phyloP scores from a whole-genome alignment of 1,140 invertebrate species.

The Trinorchestia longiramus region DNA sequence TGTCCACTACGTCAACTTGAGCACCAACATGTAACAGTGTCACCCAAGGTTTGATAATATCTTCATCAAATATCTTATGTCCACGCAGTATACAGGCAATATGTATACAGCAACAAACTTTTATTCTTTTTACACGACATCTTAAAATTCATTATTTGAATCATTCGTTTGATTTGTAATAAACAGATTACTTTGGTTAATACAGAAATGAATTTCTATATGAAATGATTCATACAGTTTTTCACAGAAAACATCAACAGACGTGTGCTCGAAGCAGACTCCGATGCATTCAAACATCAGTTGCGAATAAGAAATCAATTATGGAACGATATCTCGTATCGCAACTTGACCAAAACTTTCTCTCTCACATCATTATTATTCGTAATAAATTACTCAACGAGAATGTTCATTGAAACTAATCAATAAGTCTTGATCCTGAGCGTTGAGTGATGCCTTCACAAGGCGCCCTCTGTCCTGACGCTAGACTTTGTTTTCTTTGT shows the following conservation, averaged over 20 bases:
- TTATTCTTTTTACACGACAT: background rate
- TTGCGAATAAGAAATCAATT: background rate
- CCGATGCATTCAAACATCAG: background rate
- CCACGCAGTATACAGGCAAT: too few species aligned
- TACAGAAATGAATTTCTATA: background rate
- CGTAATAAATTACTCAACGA: background rate
- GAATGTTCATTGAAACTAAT: too few species aligned
- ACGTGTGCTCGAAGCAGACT: background rate
- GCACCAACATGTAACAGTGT: too few species aligned
- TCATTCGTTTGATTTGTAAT: background rate
- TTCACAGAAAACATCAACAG: background rate
- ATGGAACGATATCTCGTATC: background rate
- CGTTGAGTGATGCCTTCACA: too few species aligned
- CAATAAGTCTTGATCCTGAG: too few species aligned
- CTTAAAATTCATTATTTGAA: background rate
- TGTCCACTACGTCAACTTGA: too few species aligned
- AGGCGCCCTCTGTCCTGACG: too few species aligned
- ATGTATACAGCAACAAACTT: too few species aligned
- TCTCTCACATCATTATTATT: background rate
- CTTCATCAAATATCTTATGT: too few species aligned
- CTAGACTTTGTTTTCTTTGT: too few species aligned
- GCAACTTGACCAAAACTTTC: background rate
- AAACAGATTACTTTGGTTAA: background rate
- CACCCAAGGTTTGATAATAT: too few species aligned
- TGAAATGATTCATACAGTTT: background rate